These are phyloP conservation scores for Rhipidura dahli DNA, from an alignment of 2,113 vertebrate species.

Conservation along the genomic window DNA sequence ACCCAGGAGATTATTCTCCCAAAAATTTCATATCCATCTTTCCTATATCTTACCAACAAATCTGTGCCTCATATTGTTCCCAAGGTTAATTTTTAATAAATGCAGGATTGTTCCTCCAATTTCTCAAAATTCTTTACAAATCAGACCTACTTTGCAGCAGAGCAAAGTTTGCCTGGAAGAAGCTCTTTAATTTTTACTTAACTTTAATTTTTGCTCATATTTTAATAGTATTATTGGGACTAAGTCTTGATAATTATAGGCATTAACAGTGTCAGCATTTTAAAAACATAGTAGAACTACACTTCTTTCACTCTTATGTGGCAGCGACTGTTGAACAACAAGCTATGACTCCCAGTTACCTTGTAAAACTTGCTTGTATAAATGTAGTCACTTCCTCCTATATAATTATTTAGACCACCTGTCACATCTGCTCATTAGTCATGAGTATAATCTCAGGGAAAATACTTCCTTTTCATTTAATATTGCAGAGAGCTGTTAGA, in stretches of 20 bases:
- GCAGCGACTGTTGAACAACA: neutral
- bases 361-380: constrained; percentile 2
- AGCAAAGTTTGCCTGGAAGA: neutral
- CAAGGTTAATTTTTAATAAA: neutral
- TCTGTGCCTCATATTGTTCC: neutral
- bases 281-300: neutral
- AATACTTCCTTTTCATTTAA: neutral
- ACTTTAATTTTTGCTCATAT: neutral
- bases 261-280: neutral
- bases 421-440: constrained; percentile 12
- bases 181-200: neutral
- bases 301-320: neutral
- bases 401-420: constrained; percentile 17
- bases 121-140: neutral
- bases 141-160: neutral
- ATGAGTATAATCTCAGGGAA: neutral
- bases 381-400: neutral
- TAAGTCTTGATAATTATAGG: neutral
- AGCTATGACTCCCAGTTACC: neutral
- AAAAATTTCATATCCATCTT: neutral
- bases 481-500: neutral
- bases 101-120: neutral
- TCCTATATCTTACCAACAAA: neutral
- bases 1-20: neutral
- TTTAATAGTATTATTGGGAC: neutral